Evolutionary conservation across 2,888 invertebrate species (phyloP).

Genomic region (Pseudococcus jackbeardsleyi): DNA sequence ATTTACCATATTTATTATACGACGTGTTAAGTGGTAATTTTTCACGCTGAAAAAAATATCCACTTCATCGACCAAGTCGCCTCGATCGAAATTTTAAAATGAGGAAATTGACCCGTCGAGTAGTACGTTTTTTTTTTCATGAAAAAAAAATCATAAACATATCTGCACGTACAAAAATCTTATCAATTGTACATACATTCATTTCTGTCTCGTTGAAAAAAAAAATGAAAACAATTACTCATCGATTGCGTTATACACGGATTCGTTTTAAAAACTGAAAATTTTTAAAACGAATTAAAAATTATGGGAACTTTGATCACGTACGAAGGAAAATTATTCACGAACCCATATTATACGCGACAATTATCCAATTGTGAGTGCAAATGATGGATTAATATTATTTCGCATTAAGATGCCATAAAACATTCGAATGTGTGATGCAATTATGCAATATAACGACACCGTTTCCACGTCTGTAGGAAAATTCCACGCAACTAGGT

Average conservation of each 20-base stretch:
- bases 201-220: background rate
- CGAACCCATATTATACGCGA: background rate
- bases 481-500: background rate
- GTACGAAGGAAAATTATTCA: background rate
- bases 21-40: background rate
- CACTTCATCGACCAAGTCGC: too few relatives aligned
- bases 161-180: background rate
- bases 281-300: background rate
- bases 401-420: constrained; percentile 19
- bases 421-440: background rate
- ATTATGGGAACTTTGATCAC: background rate
- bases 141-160: too few relatives aligned
- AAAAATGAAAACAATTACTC: constrained; percentile 1
- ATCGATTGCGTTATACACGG: background rate
- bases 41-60: background rate
- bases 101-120: too few relatives aligned
- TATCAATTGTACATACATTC: background rate
- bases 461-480: background rate
- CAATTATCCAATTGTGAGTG: too few relatives aligned
- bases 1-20: background rate
- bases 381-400: background rate
- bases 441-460: background rate
- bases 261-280: background rate
- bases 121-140: too few relatives aligned
- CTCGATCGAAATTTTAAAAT: too few relatives aligned